Evolutionary conservation across 2,888 invertebrate genomes (phyloP).

Genomic region (Unio pictorum): DNA sequence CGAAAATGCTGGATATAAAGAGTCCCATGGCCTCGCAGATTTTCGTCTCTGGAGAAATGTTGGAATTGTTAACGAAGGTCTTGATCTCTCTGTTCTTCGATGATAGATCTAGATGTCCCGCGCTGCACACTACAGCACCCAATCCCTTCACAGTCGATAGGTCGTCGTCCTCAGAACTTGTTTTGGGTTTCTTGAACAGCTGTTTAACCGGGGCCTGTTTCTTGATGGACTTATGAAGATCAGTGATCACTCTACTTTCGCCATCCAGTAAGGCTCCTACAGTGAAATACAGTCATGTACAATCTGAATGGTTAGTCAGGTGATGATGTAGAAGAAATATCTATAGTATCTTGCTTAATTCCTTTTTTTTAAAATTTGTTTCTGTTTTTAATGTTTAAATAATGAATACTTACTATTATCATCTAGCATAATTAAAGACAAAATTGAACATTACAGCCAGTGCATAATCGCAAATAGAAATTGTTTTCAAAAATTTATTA

Average conservation of each 20-base stretch:
- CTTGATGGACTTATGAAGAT: constrained; percentile 56
- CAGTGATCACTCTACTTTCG: constrained; percentile 41
- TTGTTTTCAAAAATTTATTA: too few relatives aligned
- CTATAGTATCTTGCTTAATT: too few relatives aligned
- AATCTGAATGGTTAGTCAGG: too few relatives aligned
- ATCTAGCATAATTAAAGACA: too few relatives aligned
- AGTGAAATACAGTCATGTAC: too few relatives aligned
- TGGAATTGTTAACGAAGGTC: constrained; percentile 28
- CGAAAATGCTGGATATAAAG: constrained; percentile 43
- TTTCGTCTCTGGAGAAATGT: constrained; percentile 47
- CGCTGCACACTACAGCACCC: constrained; percentile 45
- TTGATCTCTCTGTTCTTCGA: constrained; percentile 27
- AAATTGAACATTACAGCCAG: too few relatives aligned
- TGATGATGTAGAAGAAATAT: too few relatives aligned
- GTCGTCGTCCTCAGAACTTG: constrained; percentile 27
- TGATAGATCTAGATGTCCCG: constrained; percentile 16
- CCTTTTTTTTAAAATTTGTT: too few relatives aligned
- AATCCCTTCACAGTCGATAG: constrained; percentile 40
- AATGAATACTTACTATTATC: too few relatives aligned
- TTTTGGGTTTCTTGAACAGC: constrained; percentile 42
- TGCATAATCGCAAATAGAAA: too few relatives aligned
- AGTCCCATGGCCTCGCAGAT: background rate
- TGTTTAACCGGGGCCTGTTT: constrained; percentile 47
- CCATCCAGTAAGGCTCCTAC: constrained; percentile 53
- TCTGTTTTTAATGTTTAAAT: too few relatives aligned